Percentiles rank a stretch among this genome's conserved stretches.
Conservation (phyloP, 1,140 invertebrate genomes). For the Brachionus asplanchnoidis region DNA sequence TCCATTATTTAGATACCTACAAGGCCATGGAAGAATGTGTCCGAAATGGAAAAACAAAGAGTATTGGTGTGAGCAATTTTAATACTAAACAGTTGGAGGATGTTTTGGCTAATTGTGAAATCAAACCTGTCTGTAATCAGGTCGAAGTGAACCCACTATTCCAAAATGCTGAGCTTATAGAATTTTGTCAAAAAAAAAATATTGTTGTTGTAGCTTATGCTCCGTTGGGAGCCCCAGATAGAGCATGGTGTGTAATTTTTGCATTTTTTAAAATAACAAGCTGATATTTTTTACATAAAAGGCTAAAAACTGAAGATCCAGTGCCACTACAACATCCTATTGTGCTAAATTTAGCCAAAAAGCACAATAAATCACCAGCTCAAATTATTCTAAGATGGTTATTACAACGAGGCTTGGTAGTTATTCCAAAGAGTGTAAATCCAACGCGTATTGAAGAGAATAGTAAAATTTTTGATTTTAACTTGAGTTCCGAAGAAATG, state of each 20-base stretch:
- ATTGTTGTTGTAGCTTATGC: slow-evolving; percentile 44
- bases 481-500: slow-evolving; percentile 1
- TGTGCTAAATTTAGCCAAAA: neutral
- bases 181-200: slow-evolving; percentile 53
- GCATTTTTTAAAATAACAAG: neutral
- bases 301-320: slow-evolving; percentile 2
- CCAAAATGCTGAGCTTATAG: slow-evolving; percentile 49
- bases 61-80: slow-evolving; percentile 57
- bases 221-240: slow-evolving; percentile 26
- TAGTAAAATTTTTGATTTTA: slow-evolving; percentile 37
- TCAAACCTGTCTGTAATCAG: slow-evolving; percentile 57
- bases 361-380: slow-evolving; percentile 24
- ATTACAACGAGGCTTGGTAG: slow-evolving; percentile 4
- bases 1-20: slow-evolving; percentile 39
- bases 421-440: slow-evolving; percentile 40
- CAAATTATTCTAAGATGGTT: slow-evolving; percentile 27
- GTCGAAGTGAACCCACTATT: slow-evolving; percentile 58
- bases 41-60: slow-evolving; percentile 43
- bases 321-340: slow-evolving; percentile 17
- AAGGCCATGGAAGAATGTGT: slow-evolving; percentile 36
- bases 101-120: slow-evolving; percentile 48
- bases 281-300: neutral
- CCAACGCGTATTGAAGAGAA: slow-evolving; percentile 2
- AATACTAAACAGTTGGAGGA: slow-evolving; percentile 51
- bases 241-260: neutral